Conservation (phyloP, 2,888 invertebrate species). For the Drosophila imparisetae region DNA sequence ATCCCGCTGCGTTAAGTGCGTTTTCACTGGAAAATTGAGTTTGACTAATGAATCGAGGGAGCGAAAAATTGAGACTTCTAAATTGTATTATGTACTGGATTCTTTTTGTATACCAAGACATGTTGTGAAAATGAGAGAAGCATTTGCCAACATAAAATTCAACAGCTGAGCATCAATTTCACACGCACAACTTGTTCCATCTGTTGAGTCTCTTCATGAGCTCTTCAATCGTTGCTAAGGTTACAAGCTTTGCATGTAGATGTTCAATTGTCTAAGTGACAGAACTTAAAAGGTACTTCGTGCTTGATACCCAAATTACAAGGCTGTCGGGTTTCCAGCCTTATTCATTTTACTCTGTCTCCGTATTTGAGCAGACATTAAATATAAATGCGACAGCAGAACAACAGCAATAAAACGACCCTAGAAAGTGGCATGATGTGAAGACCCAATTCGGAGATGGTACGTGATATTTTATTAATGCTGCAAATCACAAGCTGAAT, state of each 20-base stretch:
- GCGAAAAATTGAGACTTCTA: slow-evolving; percentile 1
- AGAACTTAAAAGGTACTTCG: not conserved
- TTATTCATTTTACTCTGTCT: slow-evolving; percentile 5
- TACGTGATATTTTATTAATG: slow-evolving; percentile 70
- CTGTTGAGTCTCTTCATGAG: not conserved
- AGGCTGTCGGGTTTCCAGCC: not conserved
- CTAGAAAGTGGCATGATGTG: slow-evolving; percentile 15
- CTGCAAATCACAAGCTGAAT: slow-evolving; percentile 49
- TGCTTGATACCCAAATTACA: not conserved
- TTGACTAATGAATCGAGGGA: slow-evolving; percentile 29
- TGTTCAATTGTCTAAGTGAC: not conserved
- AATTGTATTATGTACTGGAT: slow-evolving; percentile 12
- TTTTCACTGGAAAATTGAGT: slow-evolving; percentile 39
- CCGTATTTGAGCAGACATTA: slow-evolving; percentile 25
- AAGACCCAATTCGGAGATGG: slow-evolving; percentile 13
- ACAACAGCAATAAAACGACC: slow-evolving; percentile 9
- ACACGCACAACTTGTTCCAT: not conserved
- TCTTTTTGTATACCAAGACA: not conserved
- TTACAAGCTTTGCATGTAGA: too few species aligned
- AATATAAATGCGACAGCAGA: slow-evolving; percentile 32
- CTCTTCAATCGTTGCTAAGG: not conserved
- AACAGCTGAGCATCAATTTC: not conserved
- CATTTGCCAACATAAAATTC: not conserved
- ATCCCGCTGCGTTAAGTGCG: slow-evolving; percentile 29
- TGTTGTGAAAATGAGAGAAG: not conserved